A percentile compares a stretch with the other conserved stretches of the same genome.
Conservation (phyloP, 92 coral and sea anemone genomes). For the Anthopleura xanthogrammica region DNA sequence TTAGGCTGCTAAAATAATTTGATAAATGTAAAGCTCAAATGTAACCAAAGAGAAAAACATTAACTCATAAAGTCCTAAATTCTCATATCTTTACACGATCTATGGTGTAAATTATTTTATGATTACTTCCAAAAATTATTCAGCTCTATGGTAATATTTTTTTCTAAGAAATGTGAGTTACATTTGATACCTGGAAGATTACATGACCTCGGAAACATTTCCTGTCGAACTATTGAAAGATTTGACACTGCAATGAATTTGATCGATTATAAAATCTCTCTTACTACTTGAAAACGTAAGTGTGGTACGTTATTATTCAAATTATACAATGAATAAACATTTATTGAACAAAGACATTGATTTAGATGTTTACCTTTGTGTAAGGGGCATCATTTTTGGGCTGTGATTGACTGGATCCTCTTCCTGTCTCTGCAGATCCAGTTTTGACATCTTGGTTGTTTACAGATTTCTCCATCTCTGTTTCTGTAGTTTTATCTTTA, state of each 20-base stretch:
- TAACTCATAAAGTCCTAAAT: not conserved
- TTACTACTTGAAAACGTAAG: not conserved
- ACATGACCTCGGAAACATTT: too few relatives aligned
- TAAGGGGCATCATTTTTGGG: not conserved
- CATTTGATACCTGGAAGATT: too few relatives aligned
- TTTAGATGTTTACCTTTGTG: not conserved
- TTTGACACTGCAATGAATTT: not conserved
- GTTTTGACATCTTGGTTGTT: not conserved
- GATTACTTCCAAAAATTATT: not conserved
- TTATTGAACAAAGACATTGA: not conserved
- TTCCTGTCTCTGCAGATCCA: not conserved
- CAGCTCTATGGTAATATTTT: not conserved
- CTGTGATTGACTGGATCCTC: not conserved
- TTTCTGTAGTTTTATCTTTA: not conserved
- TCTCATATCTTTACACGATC: not conserved
- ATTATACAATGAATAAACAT: not conserved
- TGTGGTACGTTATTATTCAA: not conserved
- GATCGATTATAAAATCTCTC: not conserved
- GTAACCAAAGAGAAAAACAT: not conserved
- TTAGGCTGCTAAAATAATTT: not conserved
- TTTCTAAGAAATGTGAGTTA: too few relatives aligned
- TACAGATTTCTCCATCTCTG: slow-evolving; percentile 1
- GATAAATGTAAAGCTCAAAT: not conserved
- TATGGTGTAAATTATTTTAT: not conserved
- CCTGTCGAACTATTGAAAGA: not conserved